These are phyloP conservation scores for Lamprologus tigripictilis DNA, from an alignment of 2,113 vertebrate species.

Conservation along the genomic window DNA sequence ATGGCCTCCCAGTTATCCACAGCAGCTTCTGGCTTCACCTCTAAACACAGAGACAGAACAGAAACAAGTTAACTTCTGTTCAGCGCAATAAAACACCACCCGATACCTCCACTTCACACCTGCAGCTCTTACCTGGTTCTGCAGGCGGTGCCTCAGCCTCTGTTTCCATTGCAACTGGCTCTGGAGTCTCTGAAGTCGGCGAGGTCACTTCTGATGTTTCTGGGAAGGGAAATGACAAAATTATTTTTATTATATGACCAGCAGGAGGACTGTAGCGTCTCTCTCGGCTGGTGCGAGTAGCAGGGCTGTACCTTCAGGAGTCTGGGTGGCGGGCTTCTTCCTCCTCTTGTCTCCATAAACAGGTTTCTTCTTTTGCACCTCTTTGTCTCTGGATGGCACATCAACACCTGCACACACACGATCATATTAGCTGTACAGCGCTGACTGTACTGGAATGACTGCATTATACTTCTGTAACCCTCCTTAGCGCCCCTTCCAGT, in stretches of 20 bases:
- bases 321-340: constrained; percentile 81
- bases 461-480: neutral
- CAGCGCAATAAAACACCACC: neutral
- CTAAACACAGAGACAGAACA: constrained; percentile 33
- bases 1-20: constrained; percentile 98
- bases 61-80: neutral
- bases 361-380: constrained; percentile 92
- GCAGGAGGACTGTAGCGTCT: neutral
- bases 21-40: constrained; percentile 68
- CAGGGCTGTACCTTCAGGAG: constrained; percentile 77
- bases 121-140: constrained; percentile 58
- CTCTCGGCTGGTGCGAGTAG: neutral
- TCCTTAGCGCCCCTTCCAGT: neutral
- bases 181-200: constrained; percentile 65
- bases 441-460: neutral
- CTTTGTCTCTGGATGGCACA: constrained; percentile 93
- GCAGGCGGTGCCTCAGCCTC: constrained; percentile 41
- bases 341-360: constrained; percentile 92
- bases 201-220: constrained; percentile 71
- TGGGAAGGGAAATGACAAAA: neutral
- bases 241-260: neutral
- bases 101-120: neutral
- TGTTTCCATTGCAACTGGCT: constrained; percentile 56
- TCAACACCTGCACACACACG: constrained; percentile 78
- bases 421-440: neutral